Base-by-base conservation (phyloP, 2,797 vertebrate genomes). In the Mycteria americana region DNA sequence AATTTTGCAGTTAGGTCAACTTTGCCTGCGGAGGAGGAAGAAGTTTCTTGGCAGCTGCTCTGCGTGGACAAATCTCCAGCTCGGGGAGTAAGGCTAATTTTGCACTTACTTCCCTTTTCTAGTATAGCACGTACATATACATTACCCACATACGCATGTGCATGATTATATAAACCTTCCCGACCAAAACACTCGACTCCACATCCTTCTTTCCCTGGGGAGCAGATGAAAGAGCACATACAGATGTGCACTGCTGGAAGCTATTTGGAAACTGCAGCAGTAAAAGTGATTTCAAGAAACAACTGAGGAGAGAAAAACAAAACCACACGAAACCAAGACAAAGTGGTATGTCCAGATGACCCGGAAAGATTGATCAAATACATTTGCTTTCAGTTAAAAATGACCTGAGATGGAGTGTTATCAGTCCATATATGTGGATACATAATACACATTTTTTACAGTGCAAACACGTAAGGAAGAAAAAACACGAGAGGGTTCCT, bases 161-260 rank as follows among this genome's bases (percentile, higher is more conserved):
- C 74, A 28, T 7, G 35, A 83, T 91, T 95, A 92, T 62, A 82
- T 88, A 95, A 96, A 79, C 67, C 60, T 85, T 41, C 67, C 74
- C 78, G 92, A 89, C 59, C 64, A 79, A 96, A 95, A 95, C 74
- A 94, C 43, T 85, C 14, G 0, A 14, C 60, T 92, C 85, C 90
- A 86, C 70, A 92, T 83, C 63, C 63, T 10, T 48, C 85, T 82
- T 48, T 82, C 90, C 72, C 75, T 16, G 39, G 77, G 63, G 90
- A 95, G 70, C 59, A 96, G 88, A 97, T 95, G 86, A 97, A 95
- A 95, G 96, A 89, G 78, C 74, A 31, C 56, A 70, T 63, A 94
- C 95, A 95, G 93, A 95, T 94, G 94, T 91, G 94, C 88, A 63
- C 80, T 1, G 18, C 92, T 95, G 85, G 93, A 95, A 97, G 88